phyloP scores from a whole-genome alignment of 1,140 invertebrate genomes.

The Drosophila lacteicornis region DNA sequence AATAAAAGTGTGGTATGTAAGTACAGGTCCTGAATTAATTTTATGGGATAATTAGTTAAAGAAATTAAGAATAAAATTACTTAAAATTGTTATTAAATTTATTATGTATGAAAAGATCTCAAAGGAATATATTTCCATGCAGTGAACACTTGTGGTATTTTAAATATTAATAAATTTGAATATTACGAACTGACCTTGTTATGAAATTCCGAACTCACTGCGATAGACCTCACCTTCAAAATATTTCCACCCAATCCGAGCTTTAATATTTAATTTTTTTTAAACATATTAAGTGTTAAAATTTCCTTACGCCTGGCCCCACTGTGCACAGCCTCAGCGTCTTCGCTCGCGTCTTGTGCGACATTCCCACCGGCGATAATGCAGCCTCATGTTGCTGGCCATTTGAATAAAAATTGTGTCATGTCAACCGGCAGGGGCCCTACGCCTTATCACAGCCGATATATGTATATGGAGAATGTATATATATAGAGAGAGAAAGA shows the following conservation, averaged over 20 bases:
- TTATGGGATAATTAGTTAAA: not conserved
- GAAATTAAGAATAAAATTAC: not conserved
- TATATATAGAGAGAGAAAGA: constrained; percentile 1
- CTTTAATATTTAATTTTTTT: not conserved
- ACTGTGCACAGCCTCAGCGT: constrained; percentile 20
- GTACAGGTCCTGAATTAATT: not conserved
- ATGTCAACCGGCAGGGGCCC: constrained; percentile 53
- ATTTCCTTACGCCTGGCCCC: too few relatives aligned
- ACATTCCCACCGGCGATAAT: constrained; percentile 78
- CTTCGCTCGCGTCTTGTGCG: constrained; percentile 63
- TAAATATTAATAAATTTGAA: too few relatives aligned
- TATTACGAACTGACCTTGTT: too few relatives aligned
- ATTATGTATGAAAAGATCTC: not conserved
- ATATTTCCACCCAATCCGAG: not conserved
- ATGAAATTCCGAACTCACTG: too few relatives aligned
- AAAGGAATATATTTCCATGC: not conserved
- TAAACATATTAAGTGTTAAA: too few relatives aligned
- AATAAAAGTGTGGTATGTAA: not conserved
- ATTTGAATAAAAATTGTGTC: constrained; percentile 84
- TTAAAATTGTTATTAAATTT: not conserved
- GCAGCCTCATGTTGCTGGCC: constrained; percentile 72
- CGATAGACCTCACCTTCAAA: too few relatives aligned
- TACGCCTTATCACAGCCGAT: constrained; percentile 65
- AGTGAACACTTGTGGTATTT: too few relatives aligned
- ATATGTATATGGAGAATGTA: constrained; percentile 3